Base-by-base conservation (phyloP, 2,797 vertebrate genomes). In the Chiloscyllium punctatum region DNA sequence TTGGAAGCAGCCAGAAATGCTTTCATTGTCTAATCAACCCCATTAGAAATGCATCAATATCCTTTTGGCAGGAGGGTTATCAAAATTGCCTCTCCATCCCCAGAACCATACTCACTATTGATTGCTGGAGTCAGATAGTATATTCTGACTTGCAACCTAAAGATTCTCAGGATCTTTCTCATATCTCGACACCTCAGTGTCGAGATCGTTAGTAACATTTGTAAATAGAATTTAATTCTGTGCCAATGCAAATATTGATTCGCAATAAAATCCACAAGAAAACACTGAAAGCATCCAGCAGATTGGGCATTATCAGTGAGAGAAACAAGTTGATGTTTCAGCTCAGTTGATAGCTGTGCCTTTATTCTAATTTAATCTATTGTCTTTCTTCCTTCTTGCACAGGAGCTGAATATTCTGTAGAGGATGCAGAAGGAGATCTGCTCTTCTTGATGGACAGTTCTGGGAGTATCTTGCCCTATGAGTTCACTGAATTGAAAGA, bases 371-470 rank as follows among this genome's bases (percentile, higher is more conserved):
- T 48, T 5, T 72, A 71, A 71, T 25, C 69, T 42, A 57, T 95
- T 48, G 95, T 9, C 95, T 3, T 66, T 88, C 95, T 4, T 9
- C 25, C 90, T 88, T 11, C 23, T 13, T 72, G 9, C 11, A 9
- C 86, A 98, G 98, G 96, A 71, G 88, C 96, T 62, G 96, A 27
- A 30, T 95, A 91, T 0, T 0, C 96, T 0, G 0, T 94, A 57
- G 96, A 97, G 1, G 96, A 97, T 96, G 97, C 98, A 0, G 98
- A 98, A 96, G 99, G 99, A 0, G 99, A 99, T 33, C 97, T 99
- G 96, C 98, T 99, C 96, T 98, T 99, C 97, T 96, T 99, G 71
- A 72, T 99, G 97, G 99, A 99, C 97, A 99, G 99, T 96, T 99
- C 99, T 0, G 99, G 99, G 92, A 99, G 99, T 0, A 98, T 99